A percentile compares a stretch with the other conserved stretches of the same genome.
phyloP scores from a whole-genome alignment of 92 coral and sea anemone species.

The Bergia puertoricense region DNA sequence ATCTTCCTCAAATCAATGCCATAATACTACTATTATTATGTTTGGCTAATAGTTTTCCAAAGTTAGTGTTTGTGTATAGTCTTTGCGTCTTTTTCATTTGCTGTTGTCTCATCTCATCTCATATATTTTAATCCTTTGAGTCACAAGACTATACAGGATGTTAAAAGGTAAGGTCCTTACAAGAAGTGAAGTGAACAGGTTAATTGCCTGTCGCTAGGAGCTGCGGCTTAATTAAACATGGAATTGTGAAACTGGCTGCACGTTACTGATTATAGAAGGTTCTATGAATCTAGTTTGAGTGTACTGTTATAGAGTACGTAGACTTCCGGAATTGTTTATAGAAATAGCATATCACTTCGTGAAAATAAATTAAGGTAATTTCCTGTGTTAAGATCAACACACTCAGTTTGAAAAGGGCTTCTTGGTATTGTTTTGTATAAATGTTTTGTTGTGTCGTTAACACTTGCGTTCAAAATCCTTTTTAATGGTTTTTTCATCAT shows the following conservation, averaged over 20 bases:
- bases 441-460: slow-evolving; percentile 14
- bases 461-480: not conserved
- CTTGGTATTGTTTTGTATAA: not conserved
- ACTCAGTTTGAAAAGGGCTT: not conserved
- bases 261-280: not conserved
- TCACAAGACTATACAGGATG: too few species aligned
- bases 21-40: too few species aligned
- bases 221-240: not conserved
- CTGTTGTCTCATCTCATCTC: not conserved
- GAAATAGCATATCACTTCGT: not conserved
- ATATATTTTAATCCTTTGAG: too few species aligned
- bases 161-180: too few species aligned
- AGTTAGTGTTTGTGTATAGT: not conserved
- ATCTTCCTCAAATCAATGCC: not conserved
- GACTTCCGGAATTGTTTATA: not conserved
- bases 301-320: not conserved
- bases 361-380: slow-evolving; percentile 3
- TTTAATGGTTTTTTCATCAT: not conserved
- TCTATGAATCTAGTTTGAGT: not conserved
- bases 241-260: not conserved
- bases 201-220: not conserved
- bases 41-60: not conserved
- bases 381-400: slow-evolving; percentile 31
- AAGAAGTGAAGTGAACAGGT: not conserved
- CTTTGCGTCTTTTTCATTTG: not conserved